phyloP scores from a whole-genome alignment of 2,113 vertebrate species.

The Drymodes brunneopygia region DNA sequence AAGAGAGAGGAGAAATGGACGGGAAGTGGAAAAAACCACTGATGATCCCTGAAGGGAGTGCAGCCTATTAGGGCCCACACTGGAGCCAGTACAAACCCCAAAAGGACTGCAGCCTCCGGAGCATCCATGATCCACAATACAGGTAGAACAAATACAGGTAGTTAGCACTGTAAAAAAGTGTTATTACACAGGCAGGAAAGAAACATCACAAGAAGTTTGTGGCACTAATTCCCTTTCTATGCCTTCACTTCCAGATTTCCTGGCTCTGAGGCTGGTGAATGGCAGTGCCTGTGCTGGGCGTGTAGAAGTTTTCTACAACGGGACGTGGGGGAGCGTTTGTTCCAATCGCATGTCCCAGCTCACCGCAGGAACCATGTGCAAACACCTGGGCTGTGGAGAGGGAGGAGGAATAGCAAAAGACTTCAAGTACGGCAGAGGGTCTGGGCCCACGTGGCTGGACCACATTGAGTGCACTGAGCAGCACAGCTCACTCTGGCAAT shows the following conservation, averaged over 20 bases:
- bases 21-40: background rate
- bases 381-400: slow-evolving; percentile 9
- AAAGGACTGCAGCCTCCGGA: background rate
- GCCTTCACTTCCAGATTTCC: slow-evolving; percentile 18
- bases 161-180: background rate
- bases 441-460: slow-evolving; percentile 43
- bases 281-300: slow-evolving; percentile 7
- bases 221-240: background rate
- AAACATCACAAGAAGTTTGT: background rate
- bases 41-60: background rate
- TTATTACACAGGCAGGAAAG: background rate
- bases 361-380: background rate
- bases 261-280: slow-evolving; percentile 23
- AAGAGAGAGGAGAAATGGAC: background rate
- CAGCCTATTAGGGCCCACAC: background rate
- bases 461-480: slow-evolving; percentile 18
- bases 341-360: slow-evolving; percentile 38
- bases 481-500: slow-evolving; percentile 31
- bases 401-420: background rate
- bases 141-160: background rate
- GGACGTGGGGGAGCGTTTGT: slow-evolving; percentile 47
- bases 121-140: background rate
- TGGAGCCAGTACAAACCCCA: background rate
- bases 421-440: background rate
- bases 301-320: slow-evolving; percentile 51